Evolutionary conservation across 1,140 invertebrate genomes (phyloP), one percentile per base, ranked within the genome.

Genomic region (Phocides pigmalion): DNA sequence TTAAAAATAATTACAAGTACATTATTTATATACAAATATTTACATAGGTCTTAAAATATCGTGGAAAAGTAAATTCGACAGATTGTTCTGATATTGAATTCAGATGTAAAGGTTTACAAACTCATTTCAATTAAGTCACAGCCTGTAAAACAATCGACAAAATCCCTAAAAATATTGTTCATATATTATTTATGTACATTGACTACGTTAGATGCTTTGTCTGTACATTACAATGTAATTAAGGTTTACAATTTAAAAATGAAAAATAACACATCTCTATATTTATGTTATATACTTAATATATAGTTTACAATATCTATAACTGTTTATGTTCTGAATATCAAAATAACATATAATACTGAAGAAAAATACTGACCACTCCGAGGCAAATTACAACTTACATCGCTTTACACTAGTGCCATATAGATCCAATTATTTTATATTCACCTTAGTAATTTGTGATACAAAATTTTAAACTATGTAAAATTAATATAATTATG

Each of bases 21-120:
- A n/a, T n/a, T n/a, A n/a, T n/a, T n/a, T n/a, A 76, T 69, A 72
- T 85, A 83, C 72, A 68, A 66, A 62, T 54, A 79, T 80, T 73
- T 81, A 82, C 75, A 81, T 44, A 37, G 58, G n/a, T 64, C 49
- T 66, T 68, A 49, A 68, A 67, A 68, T 72, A 70, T 53, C 56
- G 19, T 67, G 53, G 50, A 72, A 80, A 76, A 72, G 28, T 72
- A 74, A 74, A 79, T 76, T 79, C 72, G 71, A 74, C 37, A 74
- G 47, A 74, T 67, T 67, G 49, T 63, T 64, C 32, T 71, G 25
- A 70, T 68, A 64, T 61, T 56, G 50, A 64, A 66, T 61, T 65
- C 44, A 71, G 42, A 53, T 70, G 28, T 19, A 66, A 58, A 66
- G 39, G 17, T 62, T 50, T 14, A 66, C 15, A 63, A 59, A 66